Evolutionary conservation across 2,113 vertebrate species (phyloP).

Genomic region (Atrichornis clamosus): DNA sequence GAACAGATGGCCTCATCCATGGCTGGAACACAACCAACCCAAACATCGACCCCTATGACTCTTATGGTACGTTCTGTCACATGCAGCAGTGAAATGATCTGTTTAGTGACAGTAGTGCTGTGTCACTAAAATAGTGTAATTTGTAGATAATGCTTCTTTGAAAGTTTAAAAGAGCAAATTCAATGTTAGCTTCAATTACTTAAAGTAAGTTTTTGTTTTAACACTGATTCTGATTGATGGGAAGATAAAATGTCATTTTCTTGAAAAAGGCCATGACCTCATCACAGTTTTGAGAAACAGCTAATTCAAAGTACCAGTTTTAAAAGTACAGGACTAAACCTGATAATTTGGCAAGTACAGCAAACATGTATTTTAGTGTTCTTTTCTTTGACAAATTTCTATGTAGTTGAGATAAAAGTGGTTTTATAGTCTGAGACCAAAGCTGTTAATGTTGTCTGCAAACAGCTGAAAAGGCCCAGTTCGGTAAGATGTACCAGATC

Average conservation of each 20-base stretch:
- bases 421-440: background rate
- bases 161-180: background rate
- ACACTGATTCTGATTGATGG: background rate
- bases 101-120: background rate
- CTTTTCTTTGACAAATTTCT: background rate
- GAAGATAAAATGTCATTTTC: background rate
- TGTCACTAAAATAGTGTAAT: background rate
- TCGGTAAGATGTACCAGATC: background rate
- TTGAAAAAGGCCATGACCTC: background rate
- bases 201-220: background rate
- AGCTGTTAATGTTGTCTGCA: background rate
- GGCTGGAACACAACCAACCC: slow-evolving; percentile 96
- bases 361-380: background rate
- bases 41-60: slow-evolving; percentile 96
- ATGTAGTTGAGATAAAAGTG: background rate
- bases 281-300: background rate
- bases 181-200: background rate
- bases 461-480: background rate
- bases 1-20: slow-evolving; percentile 91
- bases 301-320: background rate
- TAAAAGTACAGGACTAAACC: background rate
- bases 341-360: background rate
- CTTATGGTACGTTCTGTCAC: slow-evolving; percentile 80
- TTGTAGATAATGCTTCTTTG: background rate
- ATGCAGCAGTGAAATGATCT: background rate